phyloP scores from a whole-genome alignment of 1,140 invertebrate genomes.

The Neodiprion virginianus region DNA sequence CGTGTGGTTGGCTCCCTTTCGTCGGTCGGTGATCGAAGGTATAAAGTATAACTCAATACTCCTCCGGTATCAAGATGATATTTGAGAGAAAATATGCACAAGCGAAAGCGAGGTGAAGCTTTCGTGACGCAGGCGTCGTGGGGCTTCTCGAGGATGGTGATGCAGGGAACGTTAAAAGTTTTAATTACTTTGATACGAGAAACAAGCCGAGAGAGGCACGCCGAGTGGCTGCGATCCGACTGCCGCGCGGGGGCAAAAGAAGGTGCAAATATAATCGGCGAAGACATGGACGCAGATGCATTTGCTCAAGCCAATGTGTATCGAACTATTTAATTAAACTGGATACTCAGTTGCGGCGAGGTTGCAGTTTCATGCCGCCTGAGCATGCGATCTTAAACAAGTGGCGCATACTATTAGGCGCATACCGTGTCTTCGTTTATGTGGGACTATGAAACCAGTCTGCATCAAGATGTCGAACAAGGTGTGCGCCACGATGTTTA shows the following conservation, averaged over 20 bases:
- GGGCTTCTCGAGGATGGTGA: not conserved
- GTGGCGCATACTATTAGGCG: slow-evolving; percentile 6
- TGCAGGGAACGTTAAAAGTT: not conserved
- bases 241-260: too few relatives aligned
- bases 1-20: not conserved
- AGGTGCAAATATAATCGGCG: too few relatives aligned
- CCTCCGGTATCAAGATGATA: not conserved
- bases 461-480: slow-evolving; percentile 1
- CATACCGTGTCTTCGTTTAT: not conserved
- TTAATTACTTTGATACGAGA: not conserved
- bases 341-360: not conserved
- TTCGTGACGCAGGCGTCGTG: not conserved
- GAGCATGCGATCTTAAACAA: slow-evolving; percentile 10
- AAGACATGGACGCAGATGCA: too few relatives aligned
- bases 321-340: not conserved
- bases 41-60: not conserved
- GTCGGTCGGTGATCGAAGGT: not conserved
- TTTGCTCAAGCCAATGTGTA: not conserved
- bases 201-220: too few relatives aligned
- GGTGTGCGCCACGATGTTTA: not conserved
- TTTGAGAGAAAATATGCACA: not conserved
- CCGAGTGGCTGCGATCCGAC: too few relatives aligned
- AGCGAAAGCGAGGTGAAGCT: too few relatives aligned
- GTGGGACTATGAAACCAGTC: not conserved
- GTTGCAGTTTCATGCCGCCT: not conserved